A percentile compares a stretch with the other conserved stretches of the same genome.
These are phyloP conservation scores for Brachyhypopomus gauderio DNA, from an alignment of 2,113 vertebrate species.

Conservation along the genomic window DNA sequence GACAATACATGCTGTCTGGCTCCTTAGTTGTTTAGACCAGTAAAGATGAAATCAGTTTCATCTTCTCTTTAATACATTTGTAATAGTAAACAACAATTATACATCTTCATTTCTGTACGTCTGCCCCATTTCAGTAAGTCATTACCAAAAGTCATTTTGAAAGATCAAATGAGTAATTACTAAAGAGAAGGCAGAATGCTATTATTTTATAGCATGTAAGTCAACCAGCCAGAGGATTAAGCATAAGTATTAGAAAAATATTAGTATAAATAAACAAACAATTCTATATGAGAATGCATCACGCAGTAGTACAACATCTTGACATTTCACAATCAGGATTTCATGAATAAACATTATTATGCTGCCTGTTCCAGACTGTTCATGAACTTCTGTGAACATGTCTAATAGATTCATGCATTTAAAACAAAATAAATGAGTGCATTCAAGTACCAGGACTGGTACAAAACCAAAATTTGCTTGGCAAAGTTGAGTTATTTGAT, in stretches of 20 bases:
- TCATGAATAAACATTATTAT: background rate
- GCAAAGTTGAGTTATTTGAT: constrained; percentile 29
- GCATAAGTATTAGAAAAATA: background rate
- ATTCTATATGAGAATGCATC: no score
- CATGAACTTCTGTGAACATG: background rate
- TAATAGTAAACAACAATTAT: no score
- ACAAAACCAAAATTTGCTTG: constrained; percentile 39
- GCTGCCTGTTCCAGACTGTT: no score
- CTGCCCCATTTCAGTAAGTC: background rate
- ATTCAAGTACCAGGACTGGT: constrained; percentile 39
- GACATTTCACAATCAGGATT: no score
- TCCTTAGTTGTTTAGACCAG: background rate
- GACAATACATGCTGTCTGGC: background rate
- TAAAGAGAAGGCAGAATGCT: background rate
- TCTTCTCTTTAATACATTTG: background rate
- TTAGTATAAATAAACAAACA: background rate
- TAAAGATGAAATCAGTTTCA: constrained; percentile 4
- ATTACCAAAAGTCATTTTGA: background rate
- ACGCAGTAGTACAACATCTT: no score
- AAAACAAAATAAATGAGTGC: background rate
- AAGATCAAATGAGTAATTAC: background rate
- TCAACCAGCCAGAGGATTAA: no score
- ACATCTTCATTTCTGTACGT: no score
- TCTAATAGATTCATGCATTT: background rate
- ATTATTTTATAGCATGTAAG: background rate